A percentile compares a stretch with the other conserved stretches of the same genome.
phyloP scores from a whole-genome alignment of 2,113 vertebrate genomes.

The Gopherus evgoodei region DNA sequence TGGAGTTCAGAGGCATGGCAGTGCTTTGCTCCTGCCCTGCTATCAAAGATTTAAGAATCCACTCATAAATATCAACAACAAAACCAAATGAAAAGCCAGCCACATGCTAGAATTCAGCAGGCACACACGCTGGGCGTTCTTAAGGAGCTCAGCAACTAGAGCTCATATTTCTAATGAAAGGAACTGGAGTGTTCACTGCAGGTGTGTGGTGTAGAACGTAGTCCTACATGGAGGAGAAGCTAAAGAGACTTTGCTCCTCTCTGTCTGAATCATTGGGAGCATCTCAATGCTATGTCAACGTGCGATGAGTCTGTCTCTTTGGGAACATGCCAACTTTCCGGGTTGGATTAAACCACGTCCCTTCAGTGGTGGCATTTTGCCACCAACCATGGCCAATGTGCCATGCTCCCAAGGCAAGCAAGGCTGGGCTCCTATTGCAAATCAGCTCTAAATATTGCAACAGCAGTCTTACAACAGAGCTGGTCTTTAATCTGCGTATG shows the following conservation, averaged over 20 bases:
- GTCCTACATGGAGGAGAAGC: neutral
- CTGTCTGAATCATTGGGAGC: neutral
- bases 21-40: neutral
- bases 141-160: too few relatives aligned
- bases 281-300: neutral
- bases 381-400: neutral
- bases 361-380: neutral
- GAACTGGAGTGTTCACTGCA: neutral
- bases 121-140: too few relatives aligned
- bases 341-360: neutral
- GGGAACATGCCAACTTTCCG: neutral
- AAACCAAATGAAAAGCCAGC: neutral
- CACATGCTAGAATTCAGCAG: neutral
- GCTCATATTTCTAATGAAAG: neutral
- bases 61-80: neutral
- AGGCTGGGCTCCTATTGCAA: neutral
- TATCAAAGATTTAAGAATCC: neutral
- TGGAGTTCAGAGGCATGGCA: fast-evolving
- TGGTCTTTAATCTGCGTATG: neutral
- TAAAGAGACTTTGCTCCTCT: neutral
- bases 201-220: neutral
- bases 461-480: neutral
- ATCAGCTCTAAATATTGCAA: too few relatives aligned
- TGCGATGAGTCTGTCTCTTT: neutral
- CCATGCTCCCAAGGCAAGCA: neutral